Evolutionary conservation across 2,888 invertebrate genomes (phyloP).

Genomic region (Lasioglossum marginatum): DNA sequence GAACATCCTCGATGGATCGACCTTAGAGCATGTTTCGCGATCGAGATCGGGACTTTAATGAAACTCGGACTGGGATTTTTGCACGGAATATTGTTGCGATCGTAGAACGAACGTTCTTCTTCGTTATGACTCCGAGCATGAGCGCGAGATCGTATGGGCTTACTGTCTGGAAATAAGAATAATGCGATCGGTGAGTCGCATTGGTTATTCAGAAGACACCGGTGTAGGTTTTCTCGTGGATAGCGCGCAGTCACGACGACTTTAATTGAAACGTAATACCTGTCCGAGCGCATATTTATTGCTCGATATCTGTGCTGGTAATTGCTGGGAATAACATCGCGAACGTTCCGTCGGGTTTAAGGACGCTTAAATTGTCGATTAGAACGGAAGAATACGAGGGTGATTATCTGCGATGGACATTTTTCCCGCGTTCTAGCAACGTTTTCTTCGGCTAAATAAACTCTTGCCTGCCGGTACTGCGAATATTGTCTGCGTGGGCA

Average conservation of each 20-base stretch:
- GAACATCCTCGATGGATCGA: constrained; percentile 42
- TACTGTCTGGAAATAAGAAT: constrained; percentile 29
- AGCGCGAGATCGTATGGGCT: not conserved
- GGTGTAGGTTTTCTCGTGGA: constrained; percentile 27
- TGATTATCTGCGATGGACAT: not conserved
- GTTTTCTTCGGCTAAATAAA: not conserved
- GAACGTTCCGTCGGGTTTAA: not conserved
- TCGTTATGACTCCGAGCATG: constrained; percentile 27
- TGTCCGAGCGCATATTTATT: constrained; percentile 30
- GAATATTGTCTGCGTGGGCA: not conserved
- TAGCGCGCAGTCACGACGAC: constrained; percentile 28
- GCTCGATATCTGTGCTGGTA: constrained; percentile 29
- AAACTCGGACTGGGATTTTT: constrained; percentile 50
- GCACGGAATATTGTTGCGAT: constrained; percentile 22
- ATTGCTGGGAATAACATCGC: constrained; percentile 21
- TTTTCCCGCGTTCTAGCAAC: not conserved
- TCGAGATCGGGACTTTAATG: constrained; percentile 54
- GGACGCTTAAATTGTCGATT: not conserved
- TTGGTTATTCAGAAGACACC: constrained; percentile 27
- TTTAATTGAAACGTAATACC: constrained; percentile 58
- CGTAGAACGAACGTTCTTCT: constrained; percentile 15
- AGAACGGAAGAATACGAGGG: not conserved
- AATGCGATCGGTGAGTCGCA: constrained; percentile 12
- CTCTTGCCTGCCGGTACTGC: too few relatives aligned
- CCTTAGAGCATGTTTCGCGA: constrained; percentile 51